A percentile compares a stretch with the other conserved stretches of the same genome.
phyloP scores from a whole-genome alignment of 23 tunicate species.

The Halocynthia aurantium region DNA sequence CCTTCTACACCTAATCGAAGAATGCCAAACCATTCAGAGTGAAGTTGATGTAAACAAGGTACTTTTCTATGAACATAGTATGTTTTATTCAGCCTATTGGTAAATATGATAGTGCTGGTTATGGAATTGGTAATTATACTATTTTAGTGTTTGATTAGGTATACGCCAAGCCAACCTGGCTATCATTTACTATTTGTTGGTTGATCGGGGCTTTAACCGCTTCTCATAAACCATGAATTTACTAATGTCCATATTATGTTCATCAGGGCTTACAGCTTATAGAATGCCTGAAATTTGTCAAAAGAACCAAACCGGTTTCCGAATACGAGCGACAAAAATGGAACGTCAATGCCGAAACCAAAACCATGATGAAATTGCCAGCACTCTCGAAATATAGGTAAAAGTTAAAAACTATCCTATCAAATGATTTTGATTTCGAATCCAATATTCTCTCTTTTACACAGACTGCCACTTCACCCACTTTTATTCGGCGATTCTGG shows the following conservation, averaged over 20 bases:
- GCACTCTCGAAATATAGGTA: slow-evolving; percentile 3
- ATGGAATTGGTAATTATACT: too few species aligned
- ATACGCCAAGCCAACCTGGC: too few species aligned
- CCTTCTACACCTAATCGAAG: background rate
- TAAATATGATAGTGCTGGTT: too few species aligned
- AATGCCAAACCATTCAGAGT: slow-evolving; percentile 1
- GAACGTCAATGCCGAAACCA: slow-evolving; percentile 2
- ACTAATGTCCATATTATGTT: background rate
- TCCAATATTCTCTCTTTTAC: background rate
- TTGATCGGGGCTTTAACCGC: too few species aligned
- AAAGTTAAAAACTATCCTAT: background rate
- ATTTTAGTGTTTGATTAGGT: too few species aligned
- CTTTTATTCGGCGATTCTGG: slow-evolving; percentile 52
- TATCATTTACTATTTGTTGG: too few species aligned
- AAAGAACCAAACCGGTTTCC: background rate
- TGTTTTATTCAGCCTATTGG: too few species aligned
- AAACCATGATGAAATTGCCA: background rate
- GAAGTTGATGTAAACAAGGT: slow-evolving; percentile 23
- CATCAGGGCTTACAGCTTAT: slow-evolving; percentile 18
- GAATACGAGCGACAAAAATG: slow-evolving; percentile 17
- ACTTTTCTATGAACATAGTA: too few species aligned
- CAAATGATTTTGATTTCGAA: background rate
- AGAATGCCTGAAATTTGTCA: slow-evolving; percentile 4
- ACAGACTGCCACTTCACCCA: slow-evolving; percentile 68
- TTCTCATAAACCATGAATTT: too few species aligned